Base-by-base conservation (phyloP, 2,113 vertebrate species). In the Halichoeres trimaculatus region DNA sequence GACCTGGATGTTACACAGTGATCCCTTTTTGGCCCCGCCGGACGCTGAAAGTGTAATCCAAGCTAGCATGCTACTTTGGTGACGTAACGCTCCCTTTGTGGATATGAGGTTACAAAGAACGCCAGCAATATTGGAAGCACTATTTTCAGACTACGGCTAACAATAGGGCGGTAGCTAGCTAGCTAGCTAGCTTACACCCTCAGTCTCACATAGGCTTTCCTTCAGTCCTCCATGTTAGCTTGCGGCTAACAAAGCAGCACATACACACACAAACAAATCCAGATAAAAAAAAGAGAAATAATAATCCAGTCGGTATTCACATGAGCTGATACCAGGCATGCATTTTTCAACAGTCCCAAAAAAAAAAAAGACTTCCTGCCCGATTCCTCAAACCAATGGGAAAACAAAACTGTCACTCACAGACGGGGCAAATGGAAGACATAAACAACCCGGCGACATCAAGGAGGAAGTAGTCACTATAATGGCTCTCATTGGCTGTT, bases 361-460 rank as follows among this genome's bases (percentile, higher is more conserved):
- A 17, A 19, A 65, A 26, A 56, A 30, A 34, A 62, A 59, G 35
- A 14, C 59, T 68, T 82, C 74, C 65, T 14, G 55, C 43, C 69
- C 56, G 36, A 16, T 11, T 65, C 65, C 40, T 70, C 10, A 34
- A 55, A 76, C 26, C 51, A 70, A 56, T 53, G 43, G 20, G 43
- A 76, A 51, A 76, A 67, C 24, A 40, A 58, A 72, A 62, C 22
- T 73, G 51, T 80, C 47, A 74, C 74, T 51, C 1, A 53, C 17
- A 57, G 41, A 86, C 40, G 5, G 76, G 80, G 71, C 54, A 22
- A 84, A 88, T 92, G 93, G 92, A 93, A 93, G 92, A 93, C 91
- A 73, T 74, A 50, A 85, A 87, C 67, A 80, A 89, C 81, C 86
- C 60, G 82, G 81, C 80, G 77, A 87, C 87, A 79, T 59, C 47